A percentile compares a stretch with the other conserved stretches of the same genome.
Evolutionary conservation across 2,113 vertebrate genomes (phyloP).

Genomic region (Hippocampus barbouri): DNA sequence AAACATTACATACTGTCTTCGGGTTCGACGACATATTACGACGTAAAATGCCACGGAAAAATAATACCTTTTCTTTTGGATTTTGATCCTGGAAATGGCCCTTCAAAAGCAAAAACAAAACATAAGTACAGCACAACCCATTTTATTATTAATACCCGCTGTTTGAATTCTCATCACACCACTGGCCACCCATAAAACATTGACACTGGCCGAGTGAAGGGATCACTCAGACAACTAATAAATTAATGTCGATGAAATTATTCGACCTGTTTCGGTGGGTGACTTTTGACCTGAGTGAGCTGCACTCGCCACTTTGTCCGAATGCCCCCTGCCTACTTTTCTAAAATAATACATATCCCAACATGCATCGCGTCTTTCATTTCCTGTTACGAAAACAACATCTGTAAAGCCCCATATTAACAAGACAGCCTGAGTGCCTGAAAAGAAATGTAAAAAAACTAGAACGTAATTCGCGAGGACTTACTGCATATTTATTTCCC

Average conservation of each 20-base stretch:
- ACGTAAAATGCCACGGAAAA: too few species aligned
- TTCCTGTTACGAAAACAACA: slow-evolving; percentile 28
- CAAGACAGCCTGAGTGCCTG: slow-evolving; percentile 33
- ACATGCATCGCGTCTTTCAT: slow-evolving; percentile 21
- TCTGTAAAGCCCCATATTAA: slow-evolving; percentile 32
- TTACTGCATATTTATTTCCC: not conserved
- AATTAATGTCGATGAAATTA: not conserved
- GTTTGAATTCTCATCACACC: too few species aligned
- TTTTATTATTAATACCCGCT: too few species aligned
- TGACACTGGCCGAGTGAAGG: too few species aligned
- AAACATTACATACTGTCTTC: too few species aligned
- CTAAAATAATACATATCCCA: slow-evolving; percentile 57
- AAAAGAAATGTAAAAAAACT: slow-evolving; percentile 10
- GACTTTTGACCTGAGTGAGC: not conserved
- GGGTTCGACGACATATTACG: too few species aligned
- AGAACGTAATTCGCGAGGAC: not conserved
- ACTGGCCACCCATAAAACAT: too few species aligned
- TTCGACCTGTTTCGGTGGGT: not conserved
- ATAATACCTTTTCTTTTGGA: not conserved
- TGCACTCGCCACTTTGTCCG: not conserved
- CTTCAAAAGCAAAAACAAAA: too few species aligned
- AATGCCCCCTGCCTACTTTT: not conserved
- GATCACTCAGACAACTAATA: not conserved
- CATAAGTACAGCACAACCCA: too few species aligned
- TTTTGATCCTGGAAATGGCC: not conserved